These are phyloP conservation scores for Poeciliopsis paucimaculata DNA, from an alignment of 2,797 vertebrate species.

Conservation along the genomic window DNA sequence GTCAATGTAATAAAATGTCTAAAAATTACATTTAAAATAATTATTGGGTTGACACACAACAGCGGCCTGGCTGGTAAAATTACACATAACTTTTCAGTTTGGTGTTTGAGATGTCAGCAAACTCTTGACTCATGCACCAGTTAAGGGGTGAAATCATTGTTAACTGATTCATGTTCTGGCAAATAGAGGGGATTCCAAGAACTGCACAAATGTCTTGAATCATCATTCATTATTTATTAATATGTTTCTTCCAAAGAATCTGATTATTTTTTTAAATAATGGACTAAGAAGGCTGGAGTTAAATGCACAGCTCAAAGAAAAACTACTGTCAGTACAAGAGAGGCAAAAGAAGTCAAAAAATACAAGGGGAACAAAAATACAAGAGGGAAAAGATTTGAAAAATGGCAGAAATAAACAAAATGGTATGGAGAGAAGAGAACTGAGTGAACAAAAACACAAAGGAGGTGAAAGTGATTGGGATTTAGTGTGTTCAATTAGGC, in stretches of 20 bases:
- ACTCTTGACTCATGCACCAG: neutral
- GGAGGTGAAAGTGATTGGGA: neutral
- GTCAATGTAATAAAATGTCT: neutral
- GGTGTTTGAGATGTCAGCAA: neutral
- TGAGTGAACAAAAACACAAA: neutral
- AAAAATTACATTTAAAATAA: neutral
- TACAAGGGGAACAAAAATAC: neutral
- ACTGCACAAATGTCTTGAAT: neutral
- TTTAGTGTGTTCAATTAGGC: neutral
- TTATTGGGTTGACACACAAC: neutral
- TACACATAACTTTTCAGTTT: neutral
- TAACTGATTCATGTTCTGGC: neutral
- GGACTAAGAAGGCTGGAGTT: neutral
- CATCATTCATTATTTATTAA: neutral
- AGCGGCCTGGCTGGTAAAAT: neutral
- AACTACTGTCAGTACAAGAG: neutral
- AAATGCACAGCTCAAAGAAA: neutral
- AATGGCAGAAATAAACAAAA: neutral
- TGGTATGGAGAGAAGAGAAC: neutral
- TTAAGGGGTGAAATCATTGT: neutral
- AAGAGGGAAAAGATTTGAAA: neutral
- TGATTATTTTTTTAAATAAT: neutral
- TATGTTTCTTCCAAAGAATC: neutral
- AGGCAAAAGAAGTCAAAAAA: neutral
- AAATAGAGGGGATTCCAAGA: neutral